Evolutionary conservation across 2,797 vertebrate genomes (phyloP).

Genomic region (Pteropus rufus): DNA sequence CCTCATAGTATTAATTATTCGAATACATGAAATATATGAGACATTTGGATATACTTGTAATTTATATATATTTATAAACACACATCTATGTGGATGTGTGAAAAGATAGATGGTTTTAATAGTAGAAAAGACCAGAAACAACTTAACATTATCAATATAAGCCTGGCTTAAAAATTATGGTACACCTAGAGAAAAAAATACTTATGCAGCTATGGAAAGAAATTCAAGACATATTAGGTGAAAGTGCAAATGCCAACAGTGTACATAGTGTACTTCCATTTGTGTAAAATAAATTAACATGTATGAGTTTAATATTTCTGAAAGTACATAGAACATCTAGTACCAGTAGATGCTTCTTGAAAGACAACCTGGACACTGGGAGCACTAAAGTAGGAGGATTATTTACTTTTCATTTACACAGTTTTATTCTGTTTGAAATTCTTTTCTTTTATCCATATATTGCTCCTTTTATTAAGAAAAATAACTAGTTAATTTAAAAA

Average conservation of each 20-base stretch:
- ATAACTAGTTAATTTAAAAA: neutral
- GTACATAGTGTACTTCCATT: neutral
- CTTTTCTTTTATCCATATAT: neutral
- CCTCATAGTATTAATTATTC: neutral
- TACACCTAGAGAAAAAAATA: neutral
- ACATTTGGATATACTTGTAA: neutral
- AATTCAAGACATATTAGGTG: neutral
- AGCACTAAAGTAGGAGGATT: neutral
- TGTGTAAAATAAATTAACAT: neutral
- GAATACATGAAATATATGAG: neutral
- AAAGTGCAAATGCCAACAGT: neutral
- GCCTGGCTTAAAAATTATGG: neutral
- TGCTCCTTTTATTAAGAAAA: neutral
- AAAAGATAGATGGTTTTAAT: neutral
- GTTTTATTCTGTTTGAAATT: neutral
- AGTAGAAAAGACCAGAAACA: slow-evolving; percentile 4
- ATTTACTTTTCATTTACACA: neutral
- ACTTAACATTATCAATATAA: neutral
- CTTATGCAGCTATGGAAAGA: neutral
- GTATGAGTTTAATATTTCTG: neutral
- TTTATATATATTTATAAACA: neutral
- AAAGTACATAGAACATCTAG: neutral
- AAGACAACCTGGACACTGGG: neutral
- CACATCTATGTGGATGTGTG: neutral
- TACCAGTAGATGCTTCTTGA: neutral